These are phyloP conservation scores for Cichlasoma orientale DNA, from an alignment of 2,797 vertebrate genomes.

Conservation along the genomic window DNA sequence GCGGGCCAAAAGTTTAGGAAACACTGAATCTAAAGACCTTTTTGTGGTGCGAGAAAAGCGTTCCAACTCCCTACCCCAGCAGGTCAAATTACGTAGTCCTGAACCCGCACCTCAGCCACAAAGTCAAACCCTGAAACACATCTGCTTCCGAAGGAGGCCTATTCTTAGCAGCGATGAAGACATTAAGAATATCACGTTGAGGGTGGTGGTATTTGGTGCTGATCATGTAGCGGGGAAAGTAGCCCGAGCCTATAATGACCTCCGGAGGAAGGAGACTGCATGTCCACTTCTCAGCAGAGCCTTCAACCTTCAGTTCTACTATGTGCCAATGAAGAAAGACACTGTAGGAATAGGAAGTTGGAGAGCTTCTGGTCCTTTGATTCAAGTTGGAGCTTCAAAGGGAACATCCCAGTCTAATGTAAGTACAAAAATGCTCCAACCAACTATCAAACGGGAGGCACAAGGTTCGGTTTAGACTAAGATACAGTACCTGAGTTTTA, in stretches of 20 bases:
- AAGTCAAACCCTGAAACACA: slow-evolving; percentile 62
- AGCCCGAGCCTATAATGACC: slow-evolving; percentile 90
- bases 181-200: slow-evolving; percentile 78
- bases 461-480: not conserved
- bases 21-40: slow-evolving; percentile 74
- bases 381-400: slow-evolving; percentile 46
- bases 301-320: slow-evolving; percentile 94
- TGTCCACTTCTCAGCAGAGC: slow-evolving; percentile 87
- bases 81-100: slow-evolving; percentile 73
- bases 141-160: slow-evolving; percentile 85
- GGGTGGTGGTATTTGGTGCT: slow-evolving; percentile 94
- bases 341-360: not conserved
- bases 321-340: slow-evolving; percentile 89
- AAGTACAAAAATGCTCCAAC: slow-evolving; percentile 17
- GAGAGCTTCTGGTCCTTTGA: slow-evolving; percentile 22
- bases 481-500: not conserved
- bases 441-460: not conserved
- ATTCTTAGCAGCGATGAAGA: slow-evolving; percentile 92
- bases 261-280: slow-evolving; percentile 86
- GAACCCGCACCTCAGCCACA: slow-evolving; percentile 49
- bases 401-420: slow-evolving; percentile 36
- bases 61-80: slow-evolving; percentile 92
- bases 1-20: slow-evolving; percentile 89
- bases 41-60: slow-evolving; percentile 82
- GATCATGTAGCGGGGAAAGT: slow-evolving; percentile 94